A percentile compares a stretch with the other conserved stretches of the same genome.
phyloP scores from a whole-genome alignment of 2,797 vertebrate species.

The Carduelis carduelis region DNA sequence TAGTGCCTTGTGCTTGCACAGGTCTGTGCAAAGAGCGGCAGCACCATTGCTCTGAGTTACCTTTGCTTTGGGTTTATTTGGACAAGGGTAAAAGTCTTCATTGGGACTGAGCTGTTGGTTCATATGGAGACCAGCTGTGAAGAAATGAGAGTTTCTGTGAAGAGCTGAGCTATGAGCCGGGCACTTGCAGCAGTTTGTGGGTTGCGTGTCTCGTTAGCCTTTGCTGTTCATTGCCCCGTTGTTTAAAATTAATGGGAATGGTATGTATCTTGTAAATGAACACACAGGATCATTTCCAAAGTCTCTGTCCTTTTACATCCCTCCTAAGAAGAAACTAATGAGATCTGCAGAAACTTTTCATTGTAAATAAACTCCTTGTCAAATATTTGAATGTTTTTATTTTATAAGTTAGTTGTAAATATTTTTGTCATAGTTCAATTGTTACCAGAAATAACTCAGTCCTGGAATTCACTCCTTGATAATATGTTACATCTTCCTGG shows the following conservation, averaged over 20 bases:
- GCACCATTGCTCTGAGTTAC: neutral
- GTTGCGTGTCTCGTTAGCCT: neutral
- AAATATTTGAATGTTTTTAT: constrained; percentile 15
- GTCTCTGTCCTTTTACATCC: constrained; percentile 1
- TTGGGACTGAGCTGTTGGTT: neutral
- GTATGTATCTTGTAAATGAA: constrained; percentile 27
- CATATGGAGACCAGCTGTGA: constrained; percentile 34
- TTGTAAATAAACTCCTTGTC: constrained; percentile 3
- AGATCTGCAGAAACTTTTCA: constrained; percentile 1
- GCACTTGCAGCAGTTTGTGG: neutral
- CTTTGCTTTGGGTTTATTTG: neutral
- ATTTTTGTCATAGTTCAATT: constrained; percentile 8
- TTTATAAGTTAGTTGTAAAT: constrained; percentile 33
- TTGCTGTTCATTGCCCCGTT: neutral
- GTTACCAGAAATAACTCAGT: constrained; percentile 50
- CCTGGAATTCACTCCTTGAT: constrained; percentile 16
- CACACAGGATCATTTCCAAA: constrained; percentile 17
- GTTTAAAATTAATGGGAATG: constrained; percentile 28
- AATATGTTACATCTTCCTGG: constrained; percentile 54
- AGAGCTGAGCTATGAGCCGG: neutral
- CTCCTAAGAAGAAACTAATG: constrained; percentile 6
- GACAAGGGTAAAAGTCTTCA: neutral
- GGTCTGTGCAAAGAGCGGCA: neutral
- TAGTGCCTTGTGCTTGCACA: neutral
- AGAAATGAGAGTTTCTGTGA: neutral